phyloP scores from a whole-genome alignment of 2,797 vertebrate genomes.

The Cyclopterus lumpus region DNA sequence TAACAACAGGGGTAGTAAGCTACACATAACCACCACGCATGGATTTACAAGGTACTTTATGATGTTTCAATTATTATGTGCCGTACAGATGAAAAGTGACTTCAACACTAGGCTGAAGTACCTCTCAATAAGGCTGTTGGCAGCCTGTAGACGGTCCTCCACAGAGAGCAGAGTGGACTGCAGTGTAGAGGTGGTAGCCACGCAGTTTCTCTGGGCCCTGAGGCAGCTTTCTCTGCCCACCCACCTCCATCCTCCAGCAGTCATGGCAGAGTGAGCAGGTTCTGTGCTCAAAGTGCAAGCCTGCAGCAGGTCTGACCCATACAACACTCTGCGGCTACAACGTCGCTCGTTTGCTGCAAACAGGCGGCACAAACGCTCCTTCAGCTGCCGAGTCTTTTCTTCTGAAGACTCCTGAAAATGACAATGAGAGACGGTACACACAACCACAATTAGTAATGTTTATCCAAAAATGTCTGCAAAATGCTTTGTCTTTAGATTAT shows the following conservation, averaged over 20 bases:
- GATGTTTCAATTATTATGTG: background rate
- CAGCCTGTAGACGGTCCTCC: slow-evolving; percentile 76
- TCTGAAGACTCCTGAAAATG: slow-evolving; percentile 85
- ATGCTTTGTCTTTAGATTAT: background rate
- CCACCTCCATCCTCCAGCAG: slow-evolving; percentile 86
- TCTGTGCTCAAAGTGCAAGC: slow-evolving; percentile 79
- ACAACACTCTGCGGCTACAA: slow-evolving; percentile 87
- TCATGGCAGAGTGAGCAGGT: slow-evolving; percentile 52
- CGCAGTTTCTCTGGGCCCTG: slow-evolving; percentile 74
- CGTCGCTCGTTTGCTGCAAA: slow-evolving; percentile 90
- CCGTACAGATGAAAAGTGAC: background rate
- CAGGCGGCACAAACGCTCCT: slow-evolving; percentile 90
- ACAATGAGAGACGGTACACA: background rate
- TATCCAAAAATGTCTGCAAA: background rate
- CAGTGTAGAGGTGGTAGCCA: slow-evolving; percentile 76
- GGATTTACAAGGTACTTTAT: background rate
- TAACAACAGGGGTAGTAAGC: background rate
- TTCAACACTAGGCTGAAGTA: slow-evolving; percentile 51
- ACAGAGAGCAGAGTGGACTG: slow-evolving; percentile 79
- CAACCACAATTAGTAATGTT: background rate
- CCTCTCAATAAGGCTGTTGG: slow-evolving; percentile 85
- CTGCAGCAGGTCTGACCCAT: slow-evolving; percentile 89
- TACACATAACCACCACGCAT: background rate
- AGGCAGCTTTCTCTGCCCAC: slow-evolving; percentile 85
- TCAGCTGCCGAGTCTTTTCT: slow-evolving; percentile 88